Percentiles rank a stretch among this genome's conserved stretches.
phyloP scores from a whole-genome alignment of 2,888 invertebrate genomes.

The Odontocolon sp. region DNA sequence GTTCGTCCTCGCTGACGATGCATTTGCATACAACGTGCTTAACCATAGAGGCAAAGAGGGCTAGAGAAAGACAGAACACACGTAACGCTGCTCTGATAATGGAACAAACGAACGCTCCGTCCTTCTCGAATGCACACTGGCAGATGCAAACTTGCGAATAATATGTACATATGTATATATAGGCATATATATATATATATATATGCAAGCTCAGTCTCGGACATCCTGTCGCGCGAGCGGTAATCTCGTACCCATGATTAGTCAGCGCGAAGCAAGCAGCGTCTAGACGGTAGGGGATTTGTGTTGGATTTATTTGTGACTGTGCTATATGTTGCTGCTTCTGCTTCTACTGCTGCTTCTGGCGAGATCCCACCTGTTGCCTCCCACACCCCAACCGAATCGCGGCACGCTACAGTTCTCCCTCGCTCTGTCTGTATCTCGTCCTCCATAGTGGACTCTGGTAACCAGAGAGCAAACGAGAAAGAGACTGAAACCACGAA shows the following conservation, averaged over 20 bases:
- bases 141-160: slow-evolving; percentile 49
- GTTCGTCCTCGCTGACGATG: slow-evolving; percentile 56
- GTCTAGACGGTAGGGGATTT: slow-evolving; percentile 76
- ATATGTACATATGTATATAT: slow-evolving; percentile 29
- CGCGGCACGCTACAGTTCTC: slow-evolving; percentile 62
- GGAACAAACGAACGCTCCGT: slow-evolving; percentile 18
- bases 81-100: slow-evolving; percentile 31
- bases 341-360: slow-evolving; percentile 32
- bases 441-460: slow-evolving; percentile 6
- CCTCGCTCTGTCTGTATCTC: slow-evolving; percentile 53
- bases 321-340: slow-evolving; percentile 60
- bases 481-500: background rate
- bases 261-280: slow-evolving; percentile 71
- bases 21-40: slow-evolving; percentile 54
- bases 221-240: slow-evolving; percentile 56
- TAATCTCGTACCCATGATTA: slow-evolving; percentile 74
- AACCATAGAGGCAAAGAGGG: slow-evolving; percentile 7
- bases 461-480: slow-evolving; percentile 6
- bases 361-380: slow-evolving; percentile 78
- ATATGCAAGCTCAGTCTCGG: slow-evolving; percentile 22
- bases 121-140: slow-evolving; percentile 25
- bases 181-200: slow-evolving; percentile 16
- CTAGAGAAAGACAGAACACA: slow-evolving; percentile 5
- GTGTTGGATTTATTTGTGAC: slow-evolving; percentile 78
- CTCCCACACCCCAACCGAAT: slow-evolving; percentile 73